phyloP scores from a whole-genome alignment of 2,888 invertebrate species.

The Acholoe squamosa region DNA sequence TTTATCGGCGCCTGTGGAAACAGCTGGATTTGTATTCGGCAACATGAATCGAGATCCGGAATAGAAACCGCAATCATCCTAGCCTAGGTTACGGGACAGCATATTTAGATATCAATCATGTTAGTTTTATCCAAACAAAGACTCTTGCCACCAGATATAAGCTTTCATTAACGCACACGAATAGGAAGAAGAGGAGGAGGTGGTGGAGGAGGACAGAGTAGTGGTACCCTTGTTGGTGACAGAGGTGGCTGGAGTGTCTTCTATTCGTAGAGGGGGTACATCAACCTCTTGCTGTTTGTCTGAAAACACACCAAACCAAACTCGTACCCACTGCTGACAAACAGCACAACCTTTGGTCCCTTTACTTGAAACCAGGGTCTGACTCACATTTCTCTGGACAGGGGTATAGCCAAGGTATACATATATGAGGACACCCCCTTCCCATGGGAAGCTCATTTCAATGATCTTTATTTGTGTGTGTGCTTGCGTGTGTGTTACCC shows the following conservation, averaged over 20 bases:
- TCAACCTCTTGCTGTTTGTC: conserved; percentile 92
- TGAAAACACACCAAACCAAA: conserved; percentile 62
- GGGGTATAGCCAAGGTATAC: no score
- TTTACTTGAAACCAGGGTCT: not conserved
- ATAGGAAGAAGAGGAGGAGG: conserved; percentile 43
- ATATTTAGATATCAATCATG: conserved; percentile 28
- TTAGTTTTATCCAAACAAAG: conserved; percentile 49
- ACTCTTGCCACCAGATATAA: conserved; percentile 49
- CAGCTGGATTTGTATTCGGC: not conserved
- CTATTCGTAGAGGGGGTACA: conserved; percentile 93
- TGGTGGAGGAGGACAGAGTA: conserved; percentile 49
- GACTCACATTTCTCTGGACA: no score
- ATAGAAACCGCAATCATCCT: conserved; percentile 27
- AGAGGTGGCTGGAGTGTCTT: conserved; percentile 82
- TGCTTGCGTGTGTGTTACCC: no score
- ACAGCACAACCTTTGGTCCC: not conserved
- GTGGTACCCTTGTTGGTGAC: conserved; percentile 48
- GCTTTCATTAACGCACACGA: conserved; percentile 49
- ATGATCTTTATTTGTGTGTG: not conserved
- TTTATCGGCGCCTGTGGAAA: not conserved
- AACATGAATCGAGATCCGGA: conserved; percentile 7
- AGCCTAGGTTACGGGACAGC: conserved; percentile 53
- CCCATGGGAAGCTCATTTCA: no score
- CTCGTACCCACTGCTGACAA: conserved; percentile 37
- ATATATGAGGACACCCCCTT: no score